Percentiles rank a stretch among this genome's conserved stretches.
These are phyloP conservation scores for Cacoxenus indagator DNA, from an alignment of 2,888 invertebrate genomes.

Conservation along the genomic window DNA sequence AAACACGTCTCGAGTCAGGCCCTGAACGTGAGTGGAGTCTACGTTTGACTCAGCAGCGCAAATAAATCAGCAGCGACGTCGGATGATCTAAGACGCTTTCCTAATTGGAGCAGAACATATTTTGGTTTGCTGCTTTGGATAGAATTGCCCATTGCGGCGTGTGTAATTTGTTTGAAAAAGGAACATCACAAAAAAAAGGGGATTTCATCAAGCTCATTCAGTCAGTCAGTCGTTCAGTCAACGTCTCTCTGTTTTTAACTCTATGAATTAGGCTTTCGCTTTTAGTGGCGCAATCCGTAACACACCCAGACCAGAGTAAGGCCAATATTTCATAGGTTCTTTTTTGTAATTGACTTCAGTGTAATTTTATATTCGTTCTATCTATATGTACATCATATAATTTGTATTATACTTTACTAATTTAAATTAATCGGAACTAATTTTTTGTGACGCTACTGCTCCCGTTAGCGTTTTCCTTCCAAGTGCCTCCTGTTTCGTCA, in stretches of 20 bases:
- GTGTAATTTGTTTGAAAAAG: neutral
- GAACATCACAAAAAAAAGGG: neutral
- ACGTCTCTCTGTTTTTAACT: neutral
- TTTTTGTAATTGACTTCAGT: too few species aligned
- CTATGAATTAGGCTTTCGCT: neutral
- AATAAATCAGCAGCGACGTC: slow-evolving; percentile 1
- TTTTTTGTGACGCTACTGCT: too few species aligned
- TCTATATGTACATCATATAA: too few species aligned
- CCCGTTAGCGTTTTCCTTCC: too few species aligned
- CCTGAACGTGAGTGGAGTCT: neutral
- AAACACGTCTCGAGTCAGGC: neutral
- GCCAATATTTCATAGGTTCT: too few species aligned
- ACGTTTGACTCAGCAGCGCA: neutral
- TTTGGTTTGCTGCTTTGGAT: neutral
- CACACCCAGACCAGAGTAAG: neutral
- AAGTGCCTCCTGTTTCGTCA: too few species aligned
- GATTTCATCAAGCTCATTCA: neutral
- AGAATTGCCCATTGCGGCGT: neutral
- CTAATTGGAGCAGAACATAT: slow-evolving; percentile 19
- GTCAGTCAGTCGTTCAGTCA: neutral
- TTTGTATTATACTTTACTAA: too few species aligned
- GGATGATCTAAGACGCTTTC: neutral
- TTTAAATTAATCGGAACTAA: too few species aligned
- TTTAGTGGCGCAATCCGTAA: neutral
- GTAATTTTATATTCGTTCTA: too few species aligned